These are phyloP conservation scores for Macropis europaea DNA, from an alignment of 2,888 invertebrate species.

Conservation along the genomic window DNA sequence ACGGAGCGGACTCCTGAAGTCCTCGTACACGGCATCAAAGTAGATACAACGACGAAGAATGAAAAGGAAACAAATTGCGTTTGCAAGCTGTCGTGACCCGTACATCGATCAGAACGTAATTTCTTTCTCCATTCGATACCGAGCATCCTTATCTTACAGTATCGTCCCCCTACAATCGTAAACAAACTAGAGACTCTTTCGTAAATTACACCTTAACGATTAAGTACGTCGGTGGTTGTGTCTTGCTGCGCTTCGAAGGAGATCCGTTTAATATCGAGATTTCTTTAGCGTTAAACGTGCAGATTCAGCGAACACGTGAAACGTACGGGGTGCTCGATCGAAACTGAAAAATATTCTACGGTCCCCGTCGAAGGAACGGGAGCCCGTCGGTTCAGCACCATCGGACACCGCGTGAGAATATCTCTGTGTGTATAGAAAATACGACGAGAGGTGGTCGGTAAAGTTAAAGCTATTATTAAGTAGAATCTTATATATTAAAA, in stretches of 20 bases:
- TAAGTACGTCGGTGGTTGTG: slow-evolving; percentile 25
- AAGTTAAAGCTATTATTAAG: slow-evolving; percentile 27
- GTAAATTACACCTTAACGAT: slow-evolving; percentile 29
- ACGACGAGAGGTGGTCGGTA: slow-evolving; percentile 16
- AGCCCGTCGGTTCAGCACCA: slow-evolving; percentile 4
- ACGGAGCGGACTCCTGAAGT: not conserved
- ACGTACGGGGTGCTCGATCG: slow-evolving; percentile 15
- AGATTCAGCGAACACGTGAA: slow-evolving; percentile 24
- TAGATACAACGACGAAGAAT: not conserved
- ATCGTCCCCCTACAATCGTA: slow-evolving; percentile 12
- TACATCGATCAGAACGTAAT: not conserved
- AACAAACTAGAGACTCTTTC: slow-evolving; percentile 52
- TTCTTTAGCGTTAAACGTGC: slow-evolving; percentile 32
- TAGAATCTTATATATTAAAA: slow-evolving; percentile 39
- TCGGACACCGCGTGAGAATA: not conserved
- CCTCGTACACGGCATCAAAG: not conserved
- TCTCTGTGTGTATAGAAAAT: slow-evolving; percentile 45
- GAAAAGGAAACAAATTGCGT: slow-evolving; percentile 4
- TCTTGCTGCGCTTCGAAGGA: slow-evolving; percentile 12
- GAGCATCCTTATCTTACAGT: not conserved
- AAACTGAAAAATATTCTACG: slow-evolving; percentile 5
- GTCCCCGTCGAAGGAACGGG: not conserved
- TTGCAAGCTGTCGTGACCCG: slow-evolving; percentile 7
- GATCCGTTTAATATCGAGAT: slow-evolving; percentile 17
- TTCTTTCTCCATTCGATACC: not conserved